Percentiles rank a stretch among this genome's conserved stretches.
These are phyloP conservation scores for Palloptera scutellata DNA, from an alignment of 2,888 invertebrate species.

Conservation along the genomic window DNA sequence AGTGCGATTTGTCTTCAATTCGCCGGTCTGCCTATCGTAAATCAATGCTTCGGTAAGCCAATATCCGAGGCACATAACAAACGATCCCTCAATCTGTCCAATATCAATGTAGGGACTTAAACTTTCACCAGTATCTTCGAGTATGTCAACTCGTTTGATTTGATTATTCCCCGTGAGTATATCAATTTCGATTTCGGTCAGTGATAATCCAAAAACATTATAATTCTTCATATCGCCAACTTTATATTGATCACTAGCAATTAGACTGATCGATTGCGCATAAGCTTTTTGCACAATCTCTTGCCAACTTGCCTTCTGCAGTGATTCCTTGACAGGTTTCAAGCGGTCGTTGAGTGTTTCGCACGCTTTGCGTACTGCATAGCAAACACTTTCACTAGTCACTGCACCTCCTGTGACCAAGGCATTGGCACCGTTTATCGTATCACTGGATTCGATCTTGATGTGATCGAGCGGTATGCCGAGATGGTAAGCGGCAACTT, in stretches of 20 bases:
- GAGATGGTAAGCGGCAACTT: conserved; percentile 76
- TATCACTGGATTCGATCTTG: conserved; percentile 71
- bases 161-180: conserved; percentile 77
- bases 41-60: conserved; percentile 76
- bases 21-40: conserved; percentile 71
- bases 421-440: conserved; percentile 72
- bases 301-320: conserved; percentile 65
- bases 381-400: conserved; percentile 73
- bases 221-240: conserved; percentile 67
- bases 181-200: conserved; percentile 78
- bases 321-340: conserved; percentile 64
- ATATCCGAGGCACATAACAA: conserved; percentile 77
- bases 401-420: conserved; percentile 73
- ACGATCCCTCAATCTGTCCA: conserved; percentile 80
- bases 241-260: conserved; percentile 69
- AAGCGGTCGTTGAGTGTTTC: conserved; percentile 69
- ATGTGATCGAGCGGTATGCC: conserved; percentile 74
- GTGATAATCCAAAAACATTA: conserved; percentile 70
- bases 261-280: conserved; percentile 67
- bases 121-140: conserved; percentile 78
- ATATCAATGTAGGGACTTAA: conserved; percentile 75
- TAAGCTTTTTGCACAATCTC: conserved; percentile 67
- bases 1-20: conserved; percentile 75
- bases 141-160: conserved; percentile 72
- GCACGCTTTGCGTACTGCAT: conserved; percentile 70